phyloP scores from a whole-genome alignment of 2,797 vertebrate species.

The Diplodus sargus region DNA sequence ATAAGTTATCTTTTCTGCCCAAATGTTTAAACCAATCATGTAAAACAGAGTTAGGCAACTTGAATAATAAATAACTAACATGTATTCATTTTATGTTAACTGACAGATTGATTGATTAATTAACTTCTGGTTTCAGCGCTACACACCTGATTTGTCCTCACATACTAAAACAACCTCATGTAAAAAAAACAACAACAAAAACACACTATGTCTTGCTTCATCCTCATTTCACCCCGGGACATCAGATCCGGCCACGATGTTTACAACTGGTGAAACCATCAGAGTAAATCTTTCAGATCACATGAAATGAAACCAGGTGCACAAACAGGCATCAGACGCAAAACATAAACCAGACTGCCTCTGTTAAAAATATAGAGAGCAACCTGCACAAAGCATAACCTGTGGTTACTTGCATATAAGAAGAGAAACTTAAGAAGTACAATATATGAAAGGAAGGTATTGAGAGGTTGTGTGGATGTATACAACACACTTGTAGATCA shows the following conservation, averaged over 20 bases:
- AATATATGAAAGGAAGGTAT: too few species aligned
- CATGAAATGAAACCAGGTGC: constrained; percentile 43
- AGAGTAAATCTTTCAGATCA: constrained; percentile 55
- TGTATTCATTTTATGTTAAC: neutral
- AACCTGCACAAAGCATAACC: neutral
- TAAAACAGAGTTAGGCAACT: neutral
- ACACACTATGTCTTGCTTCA: neutral
- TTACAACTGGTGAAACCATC: constrained; percentile 50
- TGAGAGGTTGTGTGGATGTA: constrained; percentile 12
- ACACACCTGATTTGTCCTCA: neutral
- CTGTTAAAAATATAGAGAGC: constrained; percentile 15
- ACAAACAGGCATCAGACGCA: constrained; percentile 25
- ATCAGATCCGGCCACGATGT: constrained; percentile 17
- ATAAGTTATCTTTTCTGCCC: neutral
- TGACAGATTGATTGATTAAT: neutral
- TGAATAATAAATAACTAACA: neutral
- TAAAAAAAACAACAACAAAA: neutral
- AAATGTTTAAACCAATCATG: neutral
- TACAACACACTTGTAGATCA: constrained; percentile 69
- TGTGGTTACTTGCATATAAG: neutral
- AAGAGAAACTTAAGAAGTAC: neutral
- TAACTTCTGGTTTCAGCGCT: neutral
- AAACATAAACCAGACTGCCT: constrained; percentile 16
- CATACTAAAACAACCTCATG: neutral
- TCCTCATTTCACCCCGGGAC: neutral